These are phyloP conservation scores for Myiozetetes cayanensis DNA, from an alignment of 2,113 vertebrate species.

Conservation along the genomic window DNA sequence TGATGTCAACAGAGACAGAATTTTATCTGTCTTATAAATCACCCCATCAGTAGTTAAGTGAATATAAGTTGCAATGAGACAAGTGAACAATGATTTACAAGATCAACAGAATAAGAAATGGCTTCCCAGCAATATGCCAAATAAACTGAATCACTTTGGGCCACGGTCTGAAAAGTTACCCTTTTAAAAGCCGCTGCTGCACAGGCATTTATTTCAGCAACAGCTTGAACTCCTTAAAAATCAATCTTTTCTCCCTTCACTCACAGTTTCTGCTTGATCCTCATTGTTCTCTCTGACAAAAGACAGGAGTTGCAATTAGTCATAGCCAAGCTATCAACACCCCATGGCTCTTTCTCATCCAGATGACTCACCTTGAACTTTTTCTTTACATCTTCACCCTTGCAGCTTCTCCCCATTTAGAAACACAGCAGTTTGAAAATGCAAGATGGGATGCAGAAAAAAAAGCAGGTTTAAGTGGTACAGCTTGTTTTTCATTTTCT, in stretches of 20 bases:
- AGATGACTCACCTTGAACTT: not conserved
- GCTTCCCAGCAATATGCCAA: not conserved
- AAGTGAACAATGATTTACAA: not conserved
- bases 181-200: not conserved
- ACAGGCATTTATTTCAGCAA: not conserved
- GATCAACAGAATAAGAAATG: not conserved
- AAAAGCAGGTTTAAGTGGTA: not conserved
- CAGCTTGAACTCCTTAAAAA: not conserved
- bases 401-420: not conserved
- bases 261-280: not conserved
- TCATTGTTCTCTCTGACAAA: not conserved
- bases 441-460: not conserved
- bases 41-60: not conserved
- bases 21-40: not conserved
- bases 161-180: not conserved
- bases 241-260: not conserved
- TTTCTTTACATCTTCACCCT: not conserved
- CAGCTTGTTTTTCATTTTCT: not conserved
- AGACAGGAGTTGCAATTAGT: not conserved
- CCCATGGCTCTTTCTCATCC: not conserved
- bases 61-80: accelerated
- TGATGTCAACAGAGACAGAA: not conserved
- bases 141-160: not conserved
- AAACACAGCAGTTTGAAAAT: not conserved
- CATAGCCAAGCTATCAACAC: not conserved